Base-by-base conservation (phyloP, 2,797 vertebrate genomes). In the Peromyscus eremicus region DNA sequence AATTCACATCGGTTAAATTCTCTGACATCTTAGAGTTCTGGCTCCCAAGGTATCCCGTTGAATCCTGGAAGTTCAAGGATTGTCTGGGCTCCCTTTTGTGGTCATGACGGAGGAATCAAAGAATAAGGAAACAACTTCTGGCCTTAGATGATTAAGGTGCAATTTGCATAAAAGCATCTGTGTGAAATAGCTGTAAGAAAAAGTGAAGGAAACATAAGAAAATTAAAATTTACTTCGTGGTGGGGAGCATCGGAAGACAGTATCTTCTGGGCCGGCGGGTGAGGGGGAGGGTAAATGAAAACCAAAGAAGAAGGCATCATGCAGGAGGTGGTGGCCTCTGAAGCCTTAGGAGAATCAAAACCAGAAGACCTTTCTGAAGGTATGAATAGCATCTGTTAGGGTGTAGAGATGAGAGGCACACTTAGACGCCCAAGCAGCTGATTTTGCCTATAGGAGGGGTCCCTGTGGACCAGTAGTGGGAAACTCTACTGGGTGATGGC, bases 401-500 rank as follows among this genome's bases (percentile, higher is more conserved):
- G 64, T 21, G 4, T 29, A 19, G 46, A 62, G 25, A 87, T 46
- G 3, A 49, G 29, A 81, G 85, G 32, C 9, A 0, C 16, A 34
- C 23, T 40, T 16, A 77, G 34, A 1, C 12, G 17, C 9, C 0
- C 6, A 68, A 43, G 21, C 16, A 3, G 10, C 4, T 21, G n/a
- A 49, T 23, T 1, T 9, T 32, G 11, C 14, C 25, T 37, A 7
- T 17, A 16, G 12, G 43, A 16, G 16, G 21, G 27, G 4, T 16
- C 27, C 16, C 23, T 10, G 19, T 12, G 0, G 5, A 4, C 40
- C 17, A 16, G 23, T 4, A 2, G 7, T n/a, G 27, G 27, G 5
- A 75, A 34, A 12, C 60, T 34, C 46, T 13, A 12, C 40, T 13
- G 27, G 60, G 40, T 27, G 60, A 34, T 46, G 27, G 70, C 29